Percentiles rank a stretch among this genome's conserved stretches.
phyloP scores from a whole-genome alignment of 1,140 invertebrate species.

The Samia ricini region DNA sequence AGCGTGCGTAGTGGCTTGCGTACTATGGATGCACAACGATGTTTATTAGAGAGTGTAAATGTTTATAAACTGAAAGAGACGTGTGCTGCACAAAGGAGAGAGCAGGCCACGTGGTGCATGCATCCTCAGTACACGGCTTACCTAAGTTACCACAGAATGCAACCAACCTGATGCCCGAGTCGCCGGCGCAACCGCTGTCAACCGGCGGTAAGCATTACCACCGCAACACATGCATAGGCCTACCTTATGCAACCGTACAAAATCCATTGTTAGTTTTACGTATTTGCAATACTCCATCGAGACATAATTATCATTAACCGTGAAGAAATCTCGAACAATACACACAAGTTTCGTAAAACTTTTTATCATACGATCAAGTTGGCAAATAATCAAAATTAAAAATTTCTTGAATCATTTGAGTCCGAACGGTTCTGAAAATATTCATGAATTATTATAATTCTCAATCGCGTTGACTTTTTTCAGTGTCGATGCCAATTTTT shows the following conservation, averaged over 20 bases:
- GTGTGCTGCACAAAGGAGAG: conserved; percentile 22
- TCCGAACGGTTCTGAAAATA: conserved; percentile 5
- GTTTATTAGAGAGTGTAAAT: conserved; percentile 46
- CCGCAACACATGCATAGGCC: neutral
- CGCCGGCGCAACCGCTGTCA: neutral
- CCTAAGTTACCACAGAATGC: neutral
- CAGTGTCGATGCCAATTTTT: conserved; percentile 38
- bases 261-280: conserved; percentile 7
- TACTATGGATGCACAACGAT: conserved; percentile 36
- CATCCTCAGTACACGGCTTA: neutral
- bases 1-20: conserved; percentile 27
- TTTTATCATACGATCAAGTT: conserved; percentile 4
- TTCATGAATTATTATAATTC: conserved; percentile 12
- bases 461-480: conserved; percentile 27
- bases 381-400: conserved; percentile 10
- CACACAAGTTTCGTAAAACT: neutral
- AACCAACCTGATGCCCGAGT: neutral
- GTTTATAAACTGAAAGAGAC: conserved; percentile 47
- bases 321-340: neutral
- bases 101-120: conserved; percentile 27
- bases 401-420: conserved; percentile 8
- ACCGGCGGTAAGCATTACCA: neutral
- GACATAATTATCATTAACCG: conserved; percentile 2
- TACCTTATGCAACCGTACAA: conserved; percentile 5
- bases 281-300: neutral